A percentile compares a stretch with the other conserved stretches of the same genome.
Conservation (phyloP, 1,140 invertebrate genomes). For the Drosophila grimshawi region DNA sequence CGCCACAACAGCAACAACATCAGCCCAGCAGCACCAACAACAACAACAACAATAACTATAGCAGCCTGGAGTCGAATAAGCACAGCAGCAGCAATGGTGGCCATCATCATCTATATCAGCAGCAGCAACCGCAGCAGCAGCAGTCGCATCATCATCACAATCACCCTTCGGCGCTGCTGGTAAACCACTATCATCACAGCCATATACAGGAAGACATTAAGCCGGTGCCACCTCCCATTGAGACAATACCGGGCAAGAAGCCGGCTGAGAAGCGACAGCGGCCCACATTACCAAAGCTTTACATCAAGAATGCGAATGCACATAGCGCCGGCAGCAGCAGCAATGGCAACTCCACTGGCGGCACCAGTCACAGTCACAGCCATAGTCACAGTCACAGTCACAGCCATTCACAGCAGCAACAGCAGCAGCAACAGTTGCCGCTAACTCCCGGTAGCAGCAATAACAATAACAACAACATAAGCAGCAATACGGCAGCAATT, state of each 20-base stretch:
- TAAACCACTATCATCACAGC: slow-evolving; percentile 85
- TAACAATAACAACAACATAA: slow-evolving; percentile 36
- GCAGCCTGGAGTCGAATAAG: slow-evolving; percentile 81
- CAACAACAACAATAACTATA: slow-evolving; percentile 78
- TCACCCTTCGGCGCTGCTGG: slow-evolving; percentile 84
- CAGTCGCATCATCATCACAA: slow-evolving; percentile 55
- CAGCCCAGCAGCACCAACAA: slow-evolving; percentile 50
- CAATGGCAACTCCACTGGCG: slow-evolving; percentile 78
- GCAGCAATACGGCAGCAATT: slow-evolving; percentile 50
- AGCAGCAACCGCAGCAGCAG: slow-evolving; percentile 33
- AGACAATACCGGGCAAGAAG: slow-evolving; percentile 95
- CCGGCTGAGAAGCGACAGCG: slow-evolving; percentile 86
- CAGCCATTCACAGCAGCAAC: slow-evolving; percentile 37
- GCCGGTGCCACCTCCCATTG: slow-evolving; percentile 95
- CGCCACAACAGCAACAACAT: slow-evolving; percentile 51
- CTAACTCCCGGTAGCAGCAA: slow-evolving; percentile 31
- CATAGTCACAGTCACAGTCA: slow-evolving; percentile 63
- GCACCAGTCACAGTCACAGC: slow-evolving; percentile 76
- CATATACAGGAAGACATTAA: slow-evolving; percentile 87
- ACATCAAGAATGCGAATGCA: slow-evolving; percentile 88
- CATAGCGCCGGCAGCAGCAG: slow-evolving; percentile 75
- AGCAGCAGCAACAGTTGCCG: slow-evolving; percentile 44
- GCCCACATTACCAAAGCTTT: slow-evolving; percentile 89
- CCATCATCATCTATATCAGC: slow-evolving; percentile 44
- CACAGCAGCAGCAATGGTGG: slow-evolving; percentile 78